A percentile compares a stretch with the other conserved stretches of the same genome.
These are phyloP conservation scores for Ptilorrhoa leucosticta DNA, from an alignment of 2,113 vertebrate genomes.

Conservation along the genomic window DNA sequence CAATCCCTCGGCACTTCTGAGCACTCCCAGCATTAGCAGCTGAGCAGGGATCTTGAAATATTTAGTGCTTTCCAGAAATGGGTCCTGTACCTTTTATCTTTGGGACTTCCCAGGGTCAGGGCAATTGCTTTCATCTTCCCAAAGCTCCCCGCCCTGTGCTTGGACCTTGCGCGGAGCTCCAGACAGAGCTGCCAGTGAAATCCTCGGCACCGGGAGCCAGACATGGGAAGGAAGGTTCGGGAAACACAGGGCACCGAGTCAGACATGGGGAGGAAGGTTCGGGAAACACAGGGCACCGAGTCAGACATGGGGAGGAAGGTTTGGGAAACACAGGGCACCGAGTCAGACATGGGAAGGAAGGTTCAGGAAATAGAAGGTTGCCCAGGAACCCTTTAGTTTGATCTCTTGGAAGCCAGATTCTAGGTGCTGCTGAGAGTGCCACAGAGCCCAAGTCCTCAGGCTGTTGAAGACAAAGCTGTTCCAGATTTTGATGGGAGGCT, in stretches of 20 bases:
- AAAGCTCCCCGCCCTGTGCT: neutral
- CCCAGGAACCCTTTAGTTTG: neutral
- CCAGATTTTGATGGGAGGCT: neutral
- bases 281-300: neutral
- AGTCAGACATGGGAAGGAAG: neutral
- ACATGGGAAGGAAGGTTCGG: neutral
- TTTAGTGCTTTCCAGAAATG: neutral
- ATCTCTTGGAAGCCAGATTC: neutral
- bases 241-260: neutral
- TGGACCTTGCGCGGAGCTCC: neutral
- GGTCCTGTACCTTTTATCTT: neutral
- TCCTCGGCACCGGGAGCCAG: neutral
- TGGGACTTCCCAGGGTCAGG: neutral
- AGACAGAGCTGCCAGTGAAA: neutral
- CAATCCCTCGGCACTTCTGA: neutral
- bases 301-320: neutral
- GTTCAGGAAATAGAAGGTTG: neutral
- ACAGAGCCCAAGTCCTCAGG: neutral
- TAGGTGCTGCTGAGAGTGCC: neutral
- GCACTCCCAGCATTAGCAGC: neutral
- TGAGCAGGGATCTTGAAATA: neutral
- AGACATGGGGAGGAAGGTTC: neutral
- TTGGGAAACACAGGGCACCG: neutral
- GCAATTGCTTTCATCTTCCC: neutral
- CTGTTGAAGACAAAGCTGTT: neutral